These are phyloP conservation scores for Phallusia fumigata DNA, from an alignment of 23 tunicate genomes.

Conservation along the genomic window DNA sequence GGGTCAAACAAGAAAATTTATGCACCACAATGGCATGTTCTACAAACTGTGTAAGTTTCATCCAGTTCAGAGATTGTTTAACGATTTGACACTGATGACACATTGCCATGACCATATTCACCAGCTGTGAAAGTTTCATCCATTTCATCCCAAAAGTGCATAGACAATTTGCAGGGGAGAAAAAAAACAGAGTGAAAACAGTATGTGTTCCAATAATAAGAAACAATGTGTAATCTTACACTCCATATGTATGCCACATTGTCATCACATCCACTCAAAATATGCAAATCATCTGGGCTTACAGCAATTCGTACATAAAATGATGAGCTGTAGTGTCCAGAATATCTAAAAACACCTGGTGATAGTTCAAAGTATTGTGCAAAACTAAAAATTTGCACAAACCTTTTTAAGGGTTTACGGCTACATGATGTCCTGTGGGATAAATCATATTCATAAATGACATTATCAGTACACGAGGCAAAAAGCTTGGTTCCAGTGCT, in stretches of 20 bases:
- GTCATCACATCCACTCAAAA: constrained; percentile 77
- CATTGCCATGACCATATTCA: too few species aligned
- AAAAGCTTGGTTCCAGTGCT: constrained; percentile 55
- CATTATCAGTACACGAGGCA: constrained; percentile 82
- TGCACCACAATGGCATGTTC: too few species aligned
- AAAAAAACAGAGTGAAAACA: too few species aligned
- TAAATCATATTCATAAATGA: constrained; percentile 68
- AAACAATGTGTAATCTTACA: constrained; percentile 29
- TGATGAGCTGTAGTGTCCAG: constrained; percentile 66
- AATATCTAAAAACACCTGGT: constrained; percentile 34
- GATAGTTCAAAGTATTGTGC: neutral
- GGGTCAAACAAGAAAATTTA: too few species aligned
- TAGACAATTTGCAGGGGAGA: too few species aligned
- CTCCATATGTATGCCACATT: constrained; percentile 81
- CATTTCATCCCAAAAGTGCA: too few species aligned
- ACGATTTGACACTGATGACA: too few species aligned
- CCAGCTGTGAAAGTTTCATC: too few species aligned
- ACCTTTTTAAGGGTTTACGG: neutral
- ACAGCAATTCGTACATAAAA: constrained; percentile 70
- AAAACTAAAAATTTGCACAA: neutral
- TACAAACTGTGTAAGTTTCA: too few species aligned
- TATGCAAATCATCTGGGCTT: constrained; percentile 73
- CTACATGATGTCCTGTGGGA: neutral
- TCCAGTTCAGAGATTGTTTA: too few species aligned
- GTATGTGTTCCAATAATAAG: neutral